phyloP scores from a whole-genome alignment of 2,888 invertebrate species.

The Drosophila maculinotata region DNA sequence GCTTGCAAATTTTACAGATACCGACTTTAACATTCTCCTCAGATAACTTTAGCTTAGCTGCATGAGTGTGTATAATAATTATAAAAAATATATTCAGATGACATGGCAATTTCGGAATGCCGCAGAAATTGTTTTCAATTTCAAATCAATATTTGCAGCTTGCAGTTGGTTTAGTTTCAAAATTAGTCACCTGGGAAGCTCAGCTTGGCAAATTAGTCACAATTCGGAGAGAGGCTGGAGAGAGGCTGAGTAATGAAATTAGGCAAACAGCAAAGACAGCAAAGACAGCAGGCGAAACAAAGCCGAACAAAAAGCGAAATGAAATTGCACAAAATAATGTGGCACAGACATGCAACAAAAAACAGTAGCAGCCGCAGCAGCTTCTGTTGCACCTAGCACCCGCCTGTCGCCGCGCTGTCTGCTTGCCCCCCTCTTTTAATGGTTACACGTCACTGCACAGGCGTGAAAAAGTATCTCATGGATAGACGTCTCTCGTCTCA shows the following conservation, averaged over 20 bases:
- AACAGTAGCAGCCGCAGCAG: background rate
- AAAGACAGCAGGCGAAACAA: too few species aligned
- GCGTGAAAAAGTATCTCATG: constrained; percentile 59
- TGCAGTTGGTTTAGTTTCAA: constrained; percentile 17
- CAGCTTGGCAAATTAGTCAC: constrained; percentile 36
- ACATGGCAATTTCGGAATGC: background rate
- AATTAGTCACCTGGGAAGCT: constrained; percentile 36
- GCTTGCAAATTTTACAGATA: constrained; percentile 1
- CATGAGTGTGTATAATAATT: background rate
- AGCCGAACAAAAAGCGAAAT: constrained; percentile 31
- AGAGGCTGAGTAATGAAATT: constrained; percentile 61
- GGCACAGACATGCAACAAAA: constrained; percentile 60
- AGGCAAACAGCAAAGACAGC: constrained; percentile 38
- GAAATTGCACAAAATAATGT: constrained; percentile 53
- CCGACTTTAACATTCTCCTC: background rate
- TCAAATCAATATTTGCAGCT: constrained; percentile 30
- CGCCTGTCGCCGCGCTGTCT: background rate
- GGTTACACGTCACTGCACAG: constrained; percentile 52
- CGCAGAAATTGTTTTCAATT: constrained; percentile 17
- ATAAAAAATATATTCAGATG: background rate
- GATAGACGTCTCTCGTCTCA: background rate
- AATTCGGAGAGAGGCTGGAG: constrained; percentile 20
- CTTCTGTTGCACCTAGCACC: background rate
- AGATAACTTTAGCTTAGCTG: background rate
- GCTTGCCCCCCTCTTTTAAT: background rate